phyloP scores from a whole-genome alignment of 2,888 invertebrate genomes.

The Drosophila ezoana region DNA sequence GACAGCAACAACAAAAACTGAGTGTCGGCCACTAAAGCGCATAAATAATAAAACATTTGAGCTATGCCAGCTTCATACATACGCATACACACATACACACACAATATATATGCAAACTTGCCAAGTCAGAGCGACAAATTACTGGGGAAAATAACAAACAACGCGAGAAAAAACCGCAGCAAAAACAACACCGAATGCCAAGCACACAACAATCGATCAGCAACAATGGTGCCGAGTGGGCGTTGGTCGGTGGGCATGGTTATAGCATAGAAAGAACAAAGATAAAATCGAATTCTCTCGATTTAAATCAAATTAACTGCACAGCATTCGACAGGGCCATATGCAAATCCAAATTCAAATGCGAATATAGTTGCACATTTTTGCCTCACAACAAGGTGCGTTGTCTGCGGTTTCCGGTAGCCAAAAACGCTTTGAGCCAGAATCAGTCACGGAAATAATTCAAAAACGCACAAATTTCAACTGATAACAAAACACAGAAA shows the following conservation, averaged over 20 bases:
- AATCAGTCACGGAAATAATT: conserved; percentile 40
- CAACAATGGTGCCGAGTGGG: conserved; percentile 14
- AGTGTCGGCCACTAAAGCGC: conserved; percentile 52
- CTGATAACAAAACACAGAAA: not conserved
- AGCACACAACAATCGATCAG: conserved; percentile 6
- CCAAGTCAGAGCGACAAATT: conserved; percentile 61
- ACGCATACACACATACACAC: conserved; percentile 11
- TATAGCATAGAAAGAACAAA: conserved; percentile 25
- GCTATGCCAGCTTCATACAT: conserved; percentile 10
- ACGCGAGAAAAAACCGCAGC: conserved; percentile 53
- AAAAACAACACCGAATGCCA: conserved; percentile 40
- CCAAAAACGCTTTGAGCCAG: conserved; percentile 41
- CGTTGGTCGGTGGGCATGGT: conserved; percentile 20
- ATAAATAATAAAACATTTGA: conserved; percentile 75
- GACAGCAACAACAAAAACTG: conserved; percentile 27
- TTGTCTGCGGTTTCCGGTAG: conserved; percentile 12
- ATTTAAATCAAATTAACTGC: conserved; percentile 65
- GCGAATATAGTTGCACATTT: conserved; percentile 18
- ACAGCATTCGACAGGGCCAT: conserved; percentile 1
- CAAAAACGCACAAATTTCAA: conserved; percentile 36
- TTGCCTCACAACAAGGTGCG: not conserved
- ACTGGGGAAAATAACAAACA: conserved; percentile 50
- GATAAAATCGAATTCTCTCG: conserved; percentile 56
- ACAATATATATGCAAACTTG: conserved; percentile 35
- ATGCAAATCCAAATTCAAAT: conserved; percentile 20